A percentile compares a stretch with the other conserved stretches of the same genome.
Evolutionary conservation across 1,140 invertebrate species (phyloP).

Genomic region (Drosophila willistoni): DNA sequence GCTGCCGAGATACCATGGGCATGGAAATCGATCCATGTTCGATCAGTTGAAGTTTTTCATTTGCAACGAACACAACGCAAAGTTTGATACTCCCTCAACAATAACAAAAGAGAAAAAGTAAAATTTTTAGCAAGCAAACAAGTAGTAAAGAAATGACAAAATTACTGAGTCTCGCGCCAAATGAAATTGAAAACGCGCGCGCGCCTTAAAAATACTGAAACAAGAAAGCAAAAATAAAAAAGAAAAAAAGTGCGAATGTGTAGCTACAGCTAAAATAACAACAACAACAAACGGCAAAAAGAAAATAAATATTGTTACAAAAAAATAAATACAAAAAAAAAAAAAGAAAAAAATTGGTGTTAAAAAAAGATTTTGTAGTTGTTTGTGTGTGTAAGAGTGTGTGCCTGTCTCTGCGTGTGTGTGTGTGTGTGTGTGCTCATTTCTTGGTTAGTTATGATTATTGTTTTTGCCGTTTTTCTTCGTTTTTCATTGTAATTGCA

Average conservation of each 20-base stretch:
- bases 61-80: slow-evolving; percentile 78
- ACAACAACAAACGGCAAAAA: slow-evolving; percentile 27
- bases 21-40: slow-evolving; percentile 71
- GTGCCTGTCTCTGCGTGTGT: background rate
- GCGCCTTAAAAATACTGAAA: slow-evolving; percentile 15
- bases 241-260: slow-evolving; percentile 21
- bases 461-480: slow-evolving; percentile 11
- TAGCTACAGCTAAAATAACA: slow-evolving; percentile 52
- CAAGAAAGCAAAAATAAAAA: slow-evolving; percentile 30
- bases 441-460: slow-evolving; percentile 40
- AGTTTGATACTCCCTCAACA: slow-evolving; percentile 32
- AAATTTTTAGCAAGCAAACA: slow-evolving; percentile 5
- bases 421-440: slow-evolving; percentile 23
- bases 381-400: background rate
- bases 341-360: slow-evolving; percentile 24
- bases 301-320: slow-evolving; percentile 45
- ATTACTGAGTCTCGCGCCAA: slow-evolving; percentile 42
- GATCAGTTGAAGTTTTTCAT: slow-evolving; percentile 82
- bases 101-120: slow-evolving; percentile 2
- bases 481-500: slow-evolving; percentile 23
- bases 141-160: slow-evolving; percentile 4
- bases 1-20: slow-evolving; percentile 17
- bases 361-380: slow-evolving; percentile 14
- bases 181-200: slow-evolving; percentile 58
- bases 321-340: slow-evolving; percentile 39